Percentiles rank a stretch among this genome's conserved stretches.
These are phyloP conservation scores for Homarus gammarus DNA, from an alignment of 2,888 invertebrate species.

Conservation along the genomic window DNA sequence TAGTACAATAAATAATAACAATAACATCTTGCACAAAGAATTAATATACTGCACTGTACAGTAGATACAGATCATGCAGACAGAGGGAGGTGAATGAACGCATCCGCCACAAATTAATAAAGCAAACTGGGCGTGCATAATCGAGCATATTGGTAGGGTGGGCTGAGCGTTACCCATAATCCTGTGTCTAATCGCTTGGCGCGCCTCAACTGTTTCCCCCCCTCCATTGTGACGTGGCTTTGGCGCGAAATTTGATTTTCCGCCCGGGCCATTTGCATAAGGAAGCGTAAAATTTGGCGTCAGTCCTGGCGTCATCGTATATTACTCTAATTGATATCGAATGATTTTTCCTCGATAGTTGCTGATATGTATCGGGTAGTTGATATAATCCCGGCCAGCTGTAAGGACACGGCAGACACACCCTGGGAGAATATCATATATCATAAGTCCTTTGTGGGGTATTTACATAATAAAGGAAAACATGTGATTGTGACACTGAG, in stretches of 20 bases:
- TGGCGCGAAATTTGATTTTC: slow-evolving; percentile 31
- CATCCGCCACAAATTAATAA: slow-evolving; percentile 17
- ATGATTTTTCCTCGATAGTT: background rate
- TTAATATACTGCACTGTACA: too few relatives aligned
- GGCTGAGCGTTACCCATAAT: slow-evolving; percentile 6
- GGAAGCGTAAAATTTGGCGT: slow-evolving; percentile 25
- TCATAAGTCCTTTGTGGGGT: background rate
- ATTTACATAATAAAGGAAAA: background rate
- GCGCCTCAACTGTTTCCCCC: slow-evolving; percentile 22
- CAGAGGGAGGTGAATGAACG: background rate
- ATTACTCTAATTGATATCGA: slow-evolving; percentile 7
- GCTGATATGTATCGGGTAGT: slow-evolving; percentile 17
- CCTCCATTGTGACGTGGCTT: slow-evolving; percentile 27
- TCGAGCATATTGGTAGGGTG: slow-evolving; percentile 18
- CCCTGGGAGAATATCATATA: too few relatives aligned
- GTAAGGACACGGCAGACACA: too few relatives aligned
- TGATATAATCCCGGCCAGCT: background rate
- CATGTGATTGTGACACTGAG: background rate
- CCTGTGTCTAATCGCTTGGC: slow-evolving; percentile 31
- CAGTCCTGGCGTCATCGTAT: background rate
- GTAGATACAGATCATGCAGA: too few relatives aligned
- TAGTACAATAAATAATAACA: too few relatives aligned
- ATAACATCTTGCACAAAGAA: too few relatives aligned
- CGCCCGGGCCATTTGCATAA: slow-evolving; percentile 29
- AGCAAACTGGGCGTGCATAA: slow-evolving; percentile 12